phyloP scores from a whole-genome alignment of 2,113 vertebrate species.

The Dipodomys ordii region DNA sequence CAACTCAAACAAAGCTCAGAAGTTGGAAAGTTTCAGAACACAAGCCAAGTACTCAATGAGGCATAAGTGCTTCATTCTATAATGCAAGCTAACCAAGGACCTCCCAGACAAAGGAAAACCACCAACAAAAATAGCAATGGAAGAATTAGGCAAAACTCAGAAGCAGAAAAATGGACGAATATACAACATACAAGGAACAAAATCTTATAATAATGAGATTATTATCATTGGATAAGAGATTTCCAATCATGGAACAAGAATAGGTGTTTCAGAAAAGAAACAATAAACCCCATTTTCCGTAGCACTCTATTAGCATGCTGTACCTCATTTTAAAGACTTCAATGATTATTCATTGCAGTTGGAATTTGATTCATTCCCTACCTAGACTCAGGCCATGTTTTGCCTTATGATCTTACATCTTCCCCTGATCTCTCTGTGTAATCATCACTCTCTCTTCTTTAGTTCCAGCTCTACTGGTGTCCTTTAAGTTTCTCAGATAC shows the following conservation, averaged over 20 bases:
- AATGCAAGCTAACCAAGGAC: not conserved
- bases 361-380: not conserved
- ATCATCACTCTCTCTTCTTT: not conserved
- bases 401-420: not conserved
- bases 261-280: not conserved
- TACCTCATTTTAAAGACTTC: not conserved
- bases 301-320: not conserved
- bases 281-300: not conserved
- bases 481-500: not conserved
- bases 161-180: not conserved
- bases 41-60: not conserved
- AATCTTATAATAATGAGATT: not conserved
- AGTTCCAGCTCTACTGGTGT: not conserved
- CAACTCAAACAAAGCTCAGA: not conserved
- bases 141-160: not conserved
- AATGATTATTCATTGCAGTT: not conserved
- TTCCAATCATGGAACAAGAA: not conserved
- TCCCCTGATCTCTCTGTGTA: not conserved
- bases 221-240: not conserved
- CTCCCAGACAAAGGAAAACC: not conserved
- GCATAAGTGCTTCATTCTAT: too few relatives aligned
- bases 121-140: not conserved
- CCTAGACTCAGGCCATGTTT: not conserved
- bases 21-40: not conserved
- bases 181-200: not conserved